phyloP scores from a whole-genome alignment of 2,888 invertebrate species.

The Lithosia quadra region DNA sequence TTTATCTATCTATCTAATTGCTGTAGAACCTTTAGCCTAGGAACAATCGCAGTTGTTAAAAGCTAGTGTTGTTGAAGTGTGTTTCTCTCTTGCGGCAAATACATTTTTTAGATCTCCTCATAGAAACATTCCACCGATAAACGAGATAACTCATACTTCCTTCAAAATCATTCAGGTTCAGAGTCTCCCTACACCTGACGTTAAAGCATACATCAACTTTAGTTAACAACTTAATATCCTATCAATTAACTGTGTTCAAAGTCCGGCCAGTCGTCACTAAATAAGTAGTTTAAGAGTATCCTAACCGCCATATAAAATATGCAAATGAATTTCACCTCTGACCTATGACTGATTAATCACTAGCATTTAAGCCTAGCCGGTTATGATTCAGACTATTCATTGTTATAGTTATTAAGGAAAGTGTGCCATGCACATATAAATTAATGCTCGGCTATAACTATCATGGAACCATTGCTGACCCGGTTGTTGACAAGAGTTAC shows the following conservation, averaged over 20 bases:
- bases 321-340: constrained; percentile 26
- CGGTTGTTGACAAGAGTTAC: not conserved
- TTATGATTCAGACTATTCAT: constrained; percentile 12
- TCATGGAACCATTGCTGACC: not conserved
- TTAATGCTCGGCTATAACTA: not conserved
- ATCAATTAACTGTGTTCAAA: not conserved
- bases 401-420: constrained; percentile 15
- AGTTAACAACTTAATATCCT: not conserved
- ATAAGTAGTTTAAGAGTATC: not conserved
- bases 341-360: constrained; percentile 22
- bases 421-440: constrained; percentile 9
- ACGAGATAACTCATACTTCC: not conserved
- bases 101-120: too few species aligned
- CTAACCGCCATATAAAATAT: not conserved
- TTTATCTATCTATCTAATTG: too few species aligned
- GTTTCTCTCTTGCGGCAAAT: too few species aligned
- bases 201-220: not conserved
- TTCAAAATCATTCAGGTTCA: not conserved
- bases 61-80: too few species aligned
- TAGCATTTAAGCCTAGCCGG: constrained; percentile 10
- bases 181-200: not conserved
- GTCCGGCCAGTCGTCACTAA: not conserved
- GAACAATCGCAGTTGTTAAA: too few species aligned
- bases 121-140: not conserved
- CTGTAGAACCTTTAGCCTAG: too few species aligned